Evolutionary conservation across 2,797 vertebrate genomes (phyloP).

Genomic region (Lemur catta): DNA sequence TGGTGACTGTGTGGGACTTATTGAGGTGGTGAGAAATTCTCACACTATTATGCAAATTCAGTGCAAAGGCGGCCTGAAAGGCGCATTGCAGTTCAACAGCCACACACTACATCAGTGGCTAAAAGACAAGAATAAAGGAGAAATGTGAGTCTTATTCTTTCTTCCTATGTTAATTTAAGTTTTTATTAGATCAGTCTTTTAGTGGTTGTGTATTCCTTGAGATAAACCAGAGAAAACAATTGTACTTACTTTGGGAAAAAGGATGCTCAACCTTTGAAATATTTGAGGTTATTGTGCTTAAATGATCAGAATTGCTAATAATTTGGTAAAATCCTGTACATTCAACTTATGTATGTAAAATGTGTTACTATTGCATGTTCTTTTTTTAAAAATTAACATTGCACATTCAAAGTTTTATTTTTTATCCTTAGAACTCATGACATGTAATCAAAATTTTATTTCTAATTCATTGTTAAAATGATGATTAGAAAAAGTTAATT

Average conservation of each 20-base stretch:
- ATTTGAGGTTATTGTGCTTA: not conserved
- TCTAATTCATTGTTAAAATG: slow-evolving; percentile 16
- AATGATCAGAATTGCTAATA: slow-evolving; percentile 31
- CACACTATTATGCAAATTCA: slow-evolving; percentile 91
- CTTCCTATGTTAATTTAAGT: not conserved
- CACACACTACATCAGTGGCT: slow-evolving; percentile 90
- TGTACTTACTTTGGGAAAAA: not conserved
- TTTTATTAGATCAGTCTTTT: not conserved
- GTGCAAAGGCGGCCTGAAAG: slow-evolving; percentile 90
- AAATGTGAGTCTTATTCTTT: slow-evolving; percentile 83
- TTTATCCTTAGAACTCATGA: not conserved
- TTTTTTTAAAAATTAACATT: not conserved
- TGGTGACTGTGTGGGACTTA: slow-evolving; percentile 90
- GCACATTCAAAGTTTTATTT: not conserved
- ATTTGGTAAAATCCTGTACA: not conserved
- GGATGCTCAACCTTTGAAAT: not conserved
- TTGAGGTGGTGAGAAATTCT: slow-evolving; percentile 89
- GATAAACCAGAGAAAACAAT: not conserved
- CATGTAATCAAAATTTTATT: slow-evolving; percentile 23
- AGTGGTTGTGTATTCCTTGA: not conserved
- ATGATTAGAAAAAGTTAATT: not conserved
- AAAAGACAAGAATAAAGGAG: slow-evolving; percentile 91
- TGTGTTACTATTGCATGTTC: not conserved
- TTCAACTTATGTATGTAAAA: not conserved
- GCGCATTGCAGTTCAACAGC: slow-evolving; percentile 89